Evolutionary conservation across 2,113 vertebrate genomes (phyloP), one percentile per base, ranked within the genome.

Genomic region (Sylvia atricapilla): DNA sequence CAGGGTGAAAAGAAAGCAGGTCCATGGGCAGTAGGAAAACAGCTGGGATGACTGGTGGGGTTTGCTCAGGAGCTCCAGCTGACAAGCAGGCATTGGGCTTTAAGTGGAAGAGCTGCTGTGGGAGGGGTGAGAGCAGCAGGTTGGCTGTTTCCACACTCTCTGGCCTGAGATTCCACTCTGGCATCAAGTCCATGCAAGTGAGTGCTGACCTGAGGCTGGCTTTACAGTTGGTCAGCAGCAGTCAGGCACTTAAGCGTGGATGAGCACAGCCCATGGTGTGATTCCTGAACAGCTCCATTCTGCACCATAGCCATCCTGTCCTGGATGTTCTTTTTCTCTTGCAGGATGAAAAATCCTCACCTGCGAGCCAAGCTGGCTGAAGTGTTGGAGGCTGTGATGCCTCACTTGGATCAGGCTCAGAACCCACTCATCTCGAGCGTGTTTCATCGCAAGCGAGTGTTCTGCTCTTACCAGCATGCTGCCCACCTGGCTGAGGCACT

Each of bases 341-440:
- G 37, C 94, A 99, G 99, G 95, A 99, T 99, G 99, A 99, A 99
- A 94, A 99, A 99, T 72, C 99, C 99, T 79, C 99, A 99, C 75
- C 97, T 99, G 82, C 98, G 99, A 82, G 99, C 99, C 85, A 99
- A 99, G 96, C 97, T 99, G 81, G 99, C 99, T 1, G 99, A 99
- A 79, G 99, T 99, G 43, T 78, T 99, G 79, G 99, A 99, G 96
- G 99, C 99, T 3, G 99, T 99, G 96, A 99, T 99, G 99, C 99
- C 99, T 64, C 99, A 99, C 96, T 95, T 99, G 96, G 99, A 99
- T 74, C 98, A 98, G 14, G 90, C 97, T 44, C 94, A 98, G 62
- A 98, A 96, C 55, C 97, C 98, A 0, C 96, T 98, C 2, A 98
- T 99, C 66, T 98, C 99, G 1, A 98, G 98, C 5, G 97, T 99